Percentiles rank a stretch among this genome's conserved stretches.
These are phyloP conservation scores for Leptura quadrifasciata DNA, from an alignment of 2,888 invertebrate genomes.

Conservation along the genomic window DNA sequence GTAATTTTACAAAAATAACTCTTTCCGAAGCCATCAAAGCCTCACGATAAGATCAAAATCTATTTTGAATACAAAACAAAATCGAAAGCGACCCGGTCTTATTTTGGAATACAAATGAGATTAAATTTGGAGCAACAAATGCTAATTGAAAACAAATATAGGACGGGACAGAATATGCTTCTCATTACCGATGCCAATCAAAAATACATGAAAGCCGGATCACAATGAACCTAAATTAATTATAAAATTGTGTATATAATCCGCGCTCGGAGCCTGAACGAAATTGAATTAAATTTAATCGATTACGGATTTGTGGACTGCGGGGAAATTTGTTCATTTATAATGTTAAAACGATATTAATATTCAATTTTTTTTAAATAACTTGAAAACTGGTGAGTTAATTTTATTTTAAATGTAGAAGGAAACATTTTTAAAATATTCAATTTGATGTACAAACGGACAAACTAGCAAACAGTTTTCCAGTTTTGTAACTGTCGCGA, in stretches of 20 bases:
- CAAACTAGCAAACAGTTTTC: no score
- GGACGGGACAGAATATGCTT: neutral
- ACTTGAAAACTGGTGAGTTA: no score
- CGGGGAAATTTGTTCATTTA: neutral
- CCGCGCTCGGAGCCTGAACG: neutral
- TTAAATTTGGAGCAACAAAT: neutral
- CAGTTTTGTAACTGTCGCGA: no score
- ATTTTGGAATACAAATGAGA: neutral
- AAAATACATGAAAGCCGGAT: constrained; percentile 7
- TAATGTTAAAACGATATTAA: no score
- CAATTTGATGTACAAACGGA: no score
- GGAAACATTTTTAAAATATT: no score
- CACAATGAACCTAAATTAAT: neutral
- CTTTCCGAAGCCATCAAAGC: no score
- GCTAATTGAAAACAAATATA: constrained; percentile 1
- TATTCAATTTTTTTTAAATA: no score
- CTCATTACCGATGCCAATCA: neutral
- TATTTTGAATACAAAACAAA: no score
- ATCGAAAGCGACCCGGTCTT: neutral
- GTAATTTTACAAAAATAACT: no score
- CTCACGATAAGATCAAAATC: no score
- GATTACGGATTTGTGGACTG: neutral
- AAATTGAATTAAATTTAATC: neutral
- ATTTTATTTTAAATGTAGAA: no score
- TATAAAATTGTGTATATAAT: constrained; percentile 3